A percentile compares a stretch with the other conserved stretches of the same genome.
Conservation (phyloP, 2,797 vertebrate species). For the Pelobates cultripes region DNA sequence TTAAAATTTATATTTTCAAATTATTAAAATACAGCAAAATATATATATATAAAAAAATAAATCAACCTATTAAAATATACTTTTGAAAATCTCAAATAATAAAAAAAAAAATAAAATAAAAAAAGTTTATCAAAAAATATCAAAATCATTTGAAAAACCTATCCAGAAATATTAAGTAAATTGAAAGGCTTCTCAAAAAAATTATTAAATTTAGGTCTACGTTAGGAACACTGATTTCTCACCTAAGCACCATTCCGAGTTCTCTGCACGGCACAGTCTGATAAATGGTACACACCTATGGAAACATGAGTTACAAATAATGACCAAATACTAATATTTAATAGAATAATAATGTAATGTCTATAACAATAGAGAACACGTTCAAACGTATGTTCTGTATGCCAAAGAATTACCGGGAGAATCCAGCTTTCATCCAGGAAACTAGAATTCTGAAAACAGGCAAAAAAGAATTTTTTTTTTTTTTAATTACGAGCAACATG, state of each 20-base stretch:
- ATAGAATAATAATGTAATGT: too few species aligned
- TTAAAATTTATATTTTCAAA: too few species aligned
- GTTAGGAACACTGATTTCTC: conserved; percentile 43
- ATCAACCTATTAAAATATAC: too few species aligned
- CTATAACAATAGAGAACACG: not conserved
- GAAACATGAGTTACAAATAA: not conserved
- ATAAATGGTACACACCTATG: conserved; percentile 75
- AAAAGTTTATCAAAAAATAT: too few species aligned
- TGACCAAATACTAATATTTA: not conserved
- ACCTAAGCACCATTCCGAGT: conserved; percentile 79
- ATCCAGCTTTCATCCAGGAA: conserved; percentile 86
- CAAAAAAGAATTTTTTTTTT: conserved; percentile 25
- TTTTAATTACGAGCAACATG: not conserved
- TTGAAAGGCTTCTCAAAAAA: too few species aligned
- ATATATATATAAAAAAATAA: too few species aligned
- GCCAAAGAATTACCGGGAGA: conserved; percentile 73
- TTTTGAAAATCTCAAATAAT: too few species aligned
- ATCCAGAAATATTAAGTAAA: too few species aligned
- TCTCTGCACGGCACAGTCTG: conserved; percentile 75
- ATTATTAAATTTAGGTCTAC: too few species aligned
- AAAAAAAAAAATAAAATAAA: too few species aligned
- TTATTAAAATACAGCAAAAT: too few species aligned
- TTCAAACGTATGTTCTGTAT: not conserved
- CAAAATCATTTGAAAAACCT: too few species aligned
- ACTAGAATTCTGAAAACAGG: conserved; percentile 77